phyloP scores from a whole-genome alignment of 1,140 invertebrate species.

The Lanistes nyassanus region DNA sequence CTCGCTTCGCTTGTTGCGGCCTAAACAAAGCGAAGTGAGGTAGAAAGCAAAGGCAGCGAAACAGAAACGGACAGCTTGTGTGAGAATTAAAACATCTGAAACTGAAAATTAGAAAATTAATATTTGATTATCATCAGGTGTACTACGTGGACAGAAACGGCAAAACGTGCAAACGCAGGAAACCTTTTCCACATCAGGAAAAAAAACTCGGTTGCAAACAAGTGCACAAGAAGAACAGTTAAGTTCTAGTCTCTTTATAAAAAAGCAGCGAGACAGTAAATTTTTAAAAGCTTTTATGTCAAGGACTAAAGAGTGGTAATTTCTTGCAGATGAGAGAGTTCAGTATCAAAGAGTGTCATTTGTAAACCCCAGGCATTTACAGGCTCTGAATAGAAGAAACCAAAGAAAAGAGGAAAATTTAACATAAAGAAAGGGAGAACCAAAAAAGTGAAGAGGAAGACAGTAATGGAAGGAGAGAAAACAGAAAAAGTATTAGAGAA shows the following conservation, averaged over 20 bases:
- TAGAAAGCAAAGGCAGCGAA: neutral
- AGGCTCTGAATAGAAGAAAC: neutral
- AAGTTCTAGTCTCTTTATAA: neutral
- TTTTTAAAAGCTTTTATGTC: too few species aligned
- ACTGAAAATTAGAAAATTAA: neutral
- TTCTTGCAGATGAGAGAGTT: too few species aligned
- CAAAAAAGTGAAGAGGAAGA: neutral
- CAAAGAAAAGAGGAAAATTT: too few species aligned
- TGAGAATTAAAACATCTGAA: neutral
- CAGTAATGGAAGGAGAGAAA: too few species aligned
- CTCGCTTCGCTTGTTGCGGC: neutral
- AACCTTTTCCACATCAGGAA: neutral
- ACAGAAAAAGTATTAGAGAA: too few species aligned
- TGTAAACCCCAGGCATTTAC: neutral
- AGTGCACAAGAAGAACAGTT: too few species aligned
- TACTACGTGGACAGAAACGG: neutral
- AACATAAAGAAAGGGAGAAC: too few species aligned
- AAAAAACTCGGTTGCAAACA: neutral
- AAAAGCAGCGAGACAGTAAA: neutral
- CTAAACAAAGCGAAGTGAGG: neutral
- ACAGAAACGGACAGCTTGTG: neutral
- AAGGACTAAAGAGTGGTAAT: too few species aligned
- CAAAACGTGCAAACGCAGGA: too few species aligned
- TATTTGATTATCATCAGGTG: neutral
- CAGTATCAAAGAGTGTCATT: neutral